A percentile compares a stretch with the other conserved stretches of the same genome.
phyloP scores from a whole-genome alignment of 2,113 vertebrate species.

The Tympanuchus pallidicinctus region DNA sequence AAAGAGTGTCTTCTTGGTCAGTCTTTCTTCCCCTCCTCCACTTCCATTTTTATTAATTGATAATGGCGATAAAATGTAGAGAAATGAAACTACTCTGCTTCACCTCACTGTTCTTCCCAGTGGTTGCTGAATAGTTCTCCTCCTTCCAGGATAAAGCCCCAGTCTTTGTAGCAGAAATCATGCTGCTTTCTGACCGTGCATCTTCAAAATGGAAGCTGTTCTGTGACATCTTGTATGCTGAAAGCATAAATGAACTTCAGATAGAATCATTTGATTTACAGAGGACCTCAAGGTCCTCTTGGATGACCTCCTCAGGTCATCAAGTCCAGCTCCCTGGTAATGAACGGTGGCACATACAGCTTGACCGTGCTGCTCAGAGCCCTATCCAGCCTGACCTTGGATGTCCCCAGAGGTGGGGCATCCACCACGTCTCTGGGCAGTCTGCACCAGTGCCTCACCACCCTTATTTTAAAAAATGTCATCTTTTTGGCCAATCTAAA shows the following conservation, averaged over 20 bases:
- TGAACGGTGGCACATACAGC: too few species aligned
- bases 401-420: too few species aligned
- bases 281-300: too few species aligned
- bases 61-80: not conserved
- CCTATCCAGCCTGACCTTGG: too few species aligned
- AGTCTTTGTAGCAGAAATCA: not conserved
- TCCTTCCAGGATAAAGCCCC: not conserved
- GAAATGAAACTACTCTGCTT: not conserved
- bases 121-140: not conserved
- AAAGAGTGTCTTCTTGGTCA: not conserved
- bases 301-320: too few species aligned
- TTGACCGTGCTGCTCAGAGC: too few species aligned
- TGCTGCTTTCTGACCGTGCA: not conserved
- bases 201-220: not conserved
- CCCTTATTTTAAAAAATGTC: too few species aligned
- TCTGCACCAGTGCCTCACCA: too few species aligned
- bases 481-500: too few species aligned
- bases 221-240: not conserved
- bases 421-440: too few species aligned
- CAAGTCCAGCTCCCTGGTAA: too few species aligned
- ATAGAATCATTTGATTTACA: not conserved
- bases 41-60: not conserved
- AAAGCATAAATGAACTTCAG: not conserved
- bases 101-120: not conserved
- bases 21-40: not conserved